Conservation (phyloP, 30 jellyfish, hydroid and myxozoan genomes). For the Pseudorhiza aurosa region DNA sequence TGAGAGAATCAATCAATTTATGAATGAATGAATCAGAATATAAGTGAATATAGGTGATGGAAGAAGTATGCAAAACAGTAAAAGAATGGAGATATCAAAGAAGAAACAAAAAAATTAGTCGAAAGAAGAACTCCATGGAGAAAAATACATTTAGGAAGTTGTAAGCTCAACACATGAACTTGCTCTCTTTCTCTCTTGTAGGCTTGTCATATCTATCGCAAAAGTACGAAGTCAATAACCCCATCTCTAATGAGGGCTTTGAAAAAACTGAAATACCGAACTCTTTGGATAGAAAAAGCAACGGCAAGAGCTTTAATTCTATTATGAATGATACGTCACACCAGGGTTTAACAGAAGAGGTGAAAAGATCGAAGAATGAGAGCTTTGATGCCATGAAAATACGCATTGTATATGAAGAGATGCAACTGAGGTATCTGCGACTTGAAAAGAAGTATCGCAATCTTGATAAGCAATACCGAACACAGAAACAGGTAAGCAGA, state of each 20-base stretch:
- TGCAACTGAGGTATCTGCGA: constrained; percentile 36
- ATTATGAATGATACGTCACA: neutral
- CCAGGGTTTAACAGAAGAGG: neutral
- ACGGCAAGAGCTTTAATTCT: neutral
- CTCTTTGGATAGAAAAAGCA: neutral
- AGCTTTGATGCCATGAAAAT: neutral
- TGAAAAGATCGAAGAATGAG: neutral
- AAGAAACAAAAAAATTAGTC: no score
- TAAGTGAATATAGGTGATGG: no score
- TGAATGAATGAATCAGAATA: no score
- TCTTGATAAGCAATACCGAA: constrained; percentile 31
- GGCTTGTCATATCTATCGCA: neutral
- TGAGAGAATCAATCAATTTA: no score
- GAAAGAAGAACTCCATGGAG: no score
- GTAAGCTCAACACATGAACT: no score
- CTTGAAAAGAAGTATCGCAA: constrained; percentile 52
- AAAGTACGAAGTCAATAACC: neutral
- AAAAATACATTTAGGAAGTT: no score
- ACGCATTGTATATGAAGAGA: constrained; percentile 40
- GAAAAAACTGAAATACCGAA: neutral
- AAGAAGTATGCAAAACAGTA: no score
- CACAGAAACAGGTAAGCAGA: constrained; percentile 35
- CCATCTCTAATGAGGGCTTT: neutral
- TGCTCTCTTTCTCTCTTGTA: neutral
- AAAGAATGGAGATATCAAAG: no score